A percentile compares a stretch with the other conserved stretches of the same genome.
These are phyloP conservation scores for Harpalus rubripes DNA, from an alignment of 2,888 invertebrate genomes.

Conservation along the genomic window DNA sequence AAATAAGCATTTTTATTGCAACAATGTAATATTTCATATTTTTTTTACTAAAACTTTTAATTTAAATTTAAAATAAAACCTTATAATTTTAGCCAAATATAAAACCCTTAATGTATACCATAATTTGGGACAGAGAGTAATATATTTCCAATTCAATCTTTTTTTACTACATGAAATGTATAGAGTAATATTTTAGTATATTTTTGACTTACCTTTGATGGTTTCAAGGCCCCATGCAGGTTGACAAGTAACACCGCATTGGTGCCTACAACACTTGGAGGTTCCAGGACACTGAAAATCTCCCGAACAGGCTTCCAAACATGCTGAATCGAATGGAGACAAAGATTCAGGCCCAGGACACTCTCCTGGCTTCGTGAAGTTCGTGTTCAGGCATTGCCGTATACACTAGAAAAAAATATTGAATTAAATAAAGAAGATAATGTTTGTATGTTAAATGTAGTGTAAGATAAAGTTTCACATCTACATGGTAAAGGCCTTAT, in stretches of 20 bases:
- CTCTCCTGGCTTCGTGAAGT: conserved; percentile 77
- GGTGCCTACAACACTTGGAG: conserved; percentile 84
- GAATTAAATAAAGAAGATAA: not conserved
- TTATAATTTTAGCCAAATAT: too few species aligned
- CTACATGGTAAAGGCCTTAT: too few species aligned
- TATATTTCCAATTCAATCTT: too few species aligned
- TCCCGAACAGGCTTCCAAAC: conserved; percentile 81
- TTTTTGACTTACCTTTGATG: conserved; percentile 78
- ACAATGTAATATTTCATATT: too few species aligned
- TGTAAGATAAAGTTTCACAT: too few species aligned
- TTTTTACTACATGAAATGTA: too few species aligned
- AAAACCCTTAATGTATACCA: too few species aligned
- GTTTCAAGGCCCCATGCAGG: conserved; percentile 81
- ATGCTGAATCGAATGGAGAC: conserved; percentile 81
- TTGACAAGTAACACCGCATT: conserved; percentile 85
- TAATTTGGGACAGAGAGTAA: too few species aligned
- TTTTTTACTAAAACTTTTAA: too few species aligned
- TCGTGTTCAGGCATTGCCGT: conserved; percentile 79
- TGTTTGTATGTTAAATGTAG: too few species aligned
- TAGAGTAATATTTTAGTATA: not conserved
- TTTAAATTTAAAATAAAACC: too few species aligned
- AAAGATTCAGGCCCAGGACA: conserved; percentile 76
- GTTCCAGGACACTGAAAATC: conserved; percentile 86
- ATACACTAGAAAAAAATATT: conserved; percentile 79
- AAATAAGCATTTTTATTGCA: too few species aligned